phyloP scores from a whole-genome alignment of 2,888 invertebrate genomes.

The Brachypalpus laphriformis region DNA sequence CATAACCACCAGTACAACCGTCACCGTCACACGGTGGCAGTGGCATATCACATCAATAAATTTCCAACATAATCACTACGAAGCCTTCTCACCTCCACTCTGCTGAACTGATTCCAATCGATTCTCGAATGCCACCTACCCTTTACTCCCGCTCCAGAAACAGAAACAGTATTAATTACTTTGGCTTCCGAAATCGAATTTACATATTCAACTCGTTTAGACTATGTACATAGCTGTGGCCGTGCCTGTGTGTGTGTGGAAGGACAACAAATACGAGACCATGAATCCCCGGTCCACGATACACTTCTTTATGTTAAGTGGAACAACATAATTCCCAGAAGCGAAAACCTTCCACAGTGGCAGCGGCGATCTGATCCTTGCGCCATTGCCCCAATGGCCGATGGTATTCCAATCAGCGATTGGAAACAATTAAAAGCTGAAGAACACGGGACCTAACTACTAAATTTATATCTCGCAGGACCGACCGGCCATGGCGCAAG shows the following conservation, averaged over 20 bases:
- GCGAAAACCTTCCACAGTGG: conserved; percentile 75
- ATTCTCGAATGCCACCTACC: conserved; percentile 77
- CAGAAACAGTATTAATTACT: conserved; percentile 81
- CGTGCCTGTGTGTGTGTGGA: conserved; percentile 5
- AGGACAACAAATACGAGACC: conserved; percentile 69
- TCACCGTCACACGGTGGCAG: conserved; percentile 32
- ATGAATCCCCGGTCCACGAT: conserved; percentile 27
- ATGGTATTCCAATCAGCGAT: conserved; percentile 78
- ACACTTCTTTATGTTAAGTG: conserved; percentile 80
- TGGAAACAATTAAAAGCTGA: conserved; percentile 81
- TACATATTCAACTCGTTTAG: conserved; percentile 81
- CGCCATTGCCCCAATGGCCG: conserved; percentile 64
- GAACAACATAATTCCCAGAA: conserved; percentile 83
- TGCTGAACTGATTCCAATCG: conserved; percentile 69
- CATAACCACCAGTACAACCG: conserved; percentile 29
- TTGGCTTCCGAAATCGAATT: conserved; percentile 82
- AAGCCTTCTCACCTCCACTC: conserved; percentile 78
- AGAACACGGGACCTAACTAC: conserved; percentile 80
- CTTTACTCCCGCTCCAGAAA: conserved; percentile 5
- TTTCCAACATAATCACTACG: conserved; percentile 80
- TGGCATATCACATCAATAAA: conserved; percentile 78
- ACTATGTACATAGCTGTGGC: conserved; percentile 19
- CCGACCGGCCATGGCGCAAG: conserved; percentile 36
- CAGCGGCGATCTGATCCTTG: conserved; percentile 65
- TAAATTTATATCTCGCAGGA: conserved; percentile 67